A percentile compares a stretch with the other conserved stretches of the same genome.
Evolutionary conservation across 53 echinoderm and acorn worm genomes (phyloP).

Genomic region (Echinarachnius parma): DNA sequence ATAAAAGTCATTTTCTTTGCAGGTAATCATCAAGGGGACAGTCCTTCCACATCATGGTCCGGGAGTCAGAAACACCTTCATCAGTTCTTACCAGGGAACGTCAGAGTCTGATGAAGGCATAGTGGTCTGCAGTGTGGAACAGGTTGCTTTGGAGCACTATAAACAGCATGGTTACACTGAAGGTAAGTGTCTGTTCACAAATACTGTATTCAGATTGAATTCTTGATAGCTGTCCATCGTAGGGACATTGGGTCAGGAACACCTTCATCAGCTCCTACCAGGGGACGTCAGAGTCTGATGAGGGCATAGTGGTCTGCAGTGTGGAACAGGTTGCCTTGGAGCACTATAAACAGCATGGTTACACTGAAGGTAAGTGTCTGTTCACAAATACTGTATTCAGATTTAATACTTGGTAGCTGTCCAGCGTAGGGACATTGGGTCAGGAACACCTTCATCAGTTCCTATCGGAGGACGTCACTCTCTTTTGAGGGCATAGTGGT

Average conservation of each 20-base stretch:
- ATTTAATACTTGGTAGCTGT: too few species aligned
- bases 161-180: conserved; percentile 69
- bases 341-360: conserved; percentile 73
- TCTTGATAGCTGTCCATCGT: conserved; percentile 60
- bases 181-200: conserved; percentile 42
- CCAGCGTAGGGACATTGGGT: conserved; percentile 85
- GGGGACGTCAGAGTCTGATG: conserved; percentile 24
- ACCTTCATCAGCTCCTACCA: conserved; percentile 67
- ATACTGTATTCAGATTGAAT: neutral
- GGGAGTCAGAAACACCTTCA: conserved; percentile 81
- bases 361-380: conserved; percentile 63
- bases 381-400: neutral
- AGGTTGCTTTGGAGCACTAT: conserved; percentile 80
- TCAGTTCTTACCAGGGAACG: conserved; percentile 45
- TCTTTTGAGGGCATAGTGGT: conserved; percentile 63
- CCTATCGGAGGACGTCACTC: conserved; percentile 26
- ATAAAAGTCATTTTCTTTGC: too few species aligned
- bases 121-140: conserved; percentile 80
- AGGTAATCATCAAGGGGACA: conserved; percentile 38
- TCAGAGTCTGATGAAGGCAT: conserved; percentile 53
- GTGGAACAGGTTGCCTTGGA: conserved; percentile 85
- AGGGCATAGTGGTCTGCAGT: conserved; percentile 73
- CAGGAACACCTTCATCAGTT: conserved; percentile 74
- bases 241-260: conserved; percentile 80
- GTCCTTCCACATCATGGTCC: conserved; percentile 53